Conservation (phyloP, 2,113 vertebrate species). For the Carlito syrichta region DNA sequence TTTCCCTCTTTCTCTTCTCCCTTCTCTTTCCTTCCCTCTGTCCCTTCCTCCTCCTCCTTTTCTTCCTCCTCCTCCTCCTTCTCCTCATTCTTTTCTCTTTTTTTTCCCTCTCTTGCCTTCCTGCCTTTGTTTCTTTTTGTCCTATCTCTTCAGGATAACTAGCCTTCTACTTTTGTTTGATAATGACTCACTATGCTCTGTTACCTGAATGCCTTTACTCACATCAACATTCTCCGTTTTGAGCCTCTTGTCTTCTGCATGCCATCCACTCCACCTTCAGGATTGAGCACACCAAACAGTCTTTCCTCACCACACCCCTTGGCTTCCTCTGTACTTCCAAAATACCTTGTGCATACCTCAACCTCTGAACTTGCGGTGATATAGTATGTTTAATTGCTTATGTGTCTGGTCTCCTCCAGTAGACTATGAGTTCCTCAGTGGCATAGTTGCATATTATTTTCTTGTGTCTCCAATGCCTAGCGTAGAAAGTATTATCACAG, state of each 20-base stretch:
- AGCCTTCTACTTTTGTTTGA: not conserved
- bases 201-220: not conserved
- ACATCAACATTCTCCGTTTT: not conserved
- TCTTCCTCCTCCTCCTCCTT: not conserved
- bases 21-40: rapidly evolving
- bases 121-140: not conserved
- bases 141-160: not conserved
- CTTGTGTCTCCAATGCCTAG: not conserved
- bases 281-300: not conserved
- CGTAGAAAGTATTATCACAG: not conserved
- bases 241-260: not conserved
- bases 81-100: no score
- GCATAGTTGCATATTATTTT: not conserved
- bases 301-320: not conserved
- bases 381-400: not conserved
- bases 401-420: not conserved
- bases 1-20: not conserved
- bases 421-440: not conserved
- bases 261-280: not conserved
- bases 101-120: not conserved
- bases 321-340: not conserved
- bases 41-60: no score
- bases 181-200: not conserved
- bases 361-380: not conserved
- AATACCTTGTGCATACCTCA: not conserved